Base-by-base conservation (phyloP, 2,888 invertebrate genomes). In the Polyommatus iphigenia region DNA sequence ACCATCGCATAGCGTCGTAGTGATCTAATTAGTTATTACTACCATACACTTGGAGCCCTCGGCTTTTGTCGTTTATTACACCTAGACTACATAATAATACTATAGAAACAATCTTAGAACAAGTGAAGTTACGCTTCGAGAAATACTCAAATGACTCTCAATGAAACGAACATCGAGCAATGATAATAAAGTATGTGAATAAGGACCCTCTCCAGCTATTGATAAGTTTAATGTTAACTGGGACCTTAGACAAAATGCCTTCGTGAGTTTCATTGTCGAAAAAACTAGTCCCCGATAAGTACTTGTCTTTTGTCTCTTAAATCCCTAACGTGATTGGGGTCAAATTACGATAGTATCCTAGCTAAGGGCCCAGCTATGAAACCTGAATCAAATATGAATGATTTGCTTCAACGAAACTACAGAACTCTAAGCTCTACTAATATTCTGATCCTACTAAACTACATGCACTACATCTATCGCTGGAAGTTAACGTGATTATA, bases 131-230 rank as follows among this genome's bases (percentile, higher is more conserved):
- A 10, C 13, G 59, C 59, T 59, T 59, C 59, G 59, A 67, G 67
- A 67, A 50, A 54, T 75, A 75, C 3, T 29, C 18, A 54, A 24
- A 75, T 29, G 7, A 54, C 15, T 32, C 36, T 36, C 29, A 75
- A 29, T 54, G 7, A 75, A 50, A 75, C 18, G 5, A 29, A 75
- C 50, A 24, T 4, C 7, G 7, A 50, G 15, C 50, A 7, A 50
- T 54, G 75, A 50, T 24, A 50, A 75, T 75, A 75, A 29, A 75
- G 15, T 72, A 79, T 81, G 81, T 24, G 46, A 46, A 77, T 82
- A 84, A 87, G 91, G 91, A 91, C 91, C 92, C 91, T 86, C 89
- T 85, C 91, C 91, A 91, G 91, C 91, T 91, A 91, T 91, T 89
- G 78, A 80, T 75, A 46, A 54, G 3, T 75, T 46, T 13, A 73